These are phyloP conservation scores for Prostheceraeus crozeri DNA, from an alignment of 2,888 invertebrate genomes.

Conservation along the genomic window DNA sequence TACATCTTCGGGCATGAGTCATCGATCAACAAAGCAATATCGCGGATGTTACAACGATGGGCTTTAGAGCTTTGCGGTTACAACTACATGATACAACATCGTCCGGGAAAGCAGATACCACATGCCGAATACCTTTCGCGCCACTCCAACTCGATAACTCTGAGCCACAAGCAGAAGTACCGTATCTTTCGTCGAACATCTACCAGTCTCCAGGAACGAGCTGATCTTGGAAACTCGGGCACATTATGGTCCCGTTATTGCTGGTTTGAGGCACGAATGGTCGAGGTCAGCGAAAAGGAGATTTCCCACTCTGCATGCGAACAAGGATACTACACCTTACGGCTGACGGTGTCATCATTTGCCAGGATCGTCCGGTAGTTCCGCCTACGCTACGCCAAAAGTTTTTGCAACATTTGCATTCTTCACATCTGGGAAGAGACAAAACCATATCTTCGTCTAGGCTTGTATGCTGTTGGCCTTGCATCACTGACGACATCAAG, in stretches of 20 bases:
- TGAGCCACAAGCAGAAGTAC: too few species aligned
- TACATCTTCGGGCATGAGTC: neutral
- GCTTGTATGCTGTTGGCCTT: slow-evolving; percentile 1
- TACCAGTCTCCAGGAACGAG: slow-evolving; percentile 7
- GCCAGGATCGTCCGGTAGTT: too few species aligned
- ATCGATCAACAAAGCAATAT: slow-evolving; percentile 10
- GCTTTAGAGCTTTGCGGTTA: slow-evolving; percentile 19
- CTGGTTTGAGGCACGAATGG: slow-evolving; percentile 20
- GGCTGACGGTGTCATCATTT: too few species aligned
- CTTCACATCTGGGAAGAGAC: neutral
- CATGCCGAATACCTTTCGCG: slow-evolving; percentile 19
- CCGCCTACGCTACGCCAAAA: too few species aligned
- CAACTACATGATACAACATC: slow-evolving; percentile 13
- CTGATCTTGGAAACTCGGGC: neutral
- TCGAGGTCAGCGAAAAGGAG: slow-evolving; percentile 21
- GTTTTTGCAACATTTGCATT: slow-evolving; percentile 1
- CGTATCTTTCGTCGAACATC: slow-evolving; percentile 11
- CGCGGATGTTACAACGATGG: slow-evolving; percentile 15
- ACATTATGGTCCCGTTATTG: slow-evolving; percentile 5
- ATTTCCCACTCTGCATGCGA: too few species aligned
- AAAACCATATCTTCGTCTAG: slow-evolving; percentile 11
- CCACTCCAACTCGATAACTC: neutral
- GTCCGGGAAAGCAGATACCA: slow-evolving; percentile 13
- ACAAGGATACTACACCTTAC: too few species aligned
- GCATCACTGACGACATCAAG: slow-evolving; percentile 1